Evolutionary conservation across 2,888 invertebrate species (phyloP), one percentile per base, ranked within the genome.

Genomic region (Heliconius aoede): DNA sequence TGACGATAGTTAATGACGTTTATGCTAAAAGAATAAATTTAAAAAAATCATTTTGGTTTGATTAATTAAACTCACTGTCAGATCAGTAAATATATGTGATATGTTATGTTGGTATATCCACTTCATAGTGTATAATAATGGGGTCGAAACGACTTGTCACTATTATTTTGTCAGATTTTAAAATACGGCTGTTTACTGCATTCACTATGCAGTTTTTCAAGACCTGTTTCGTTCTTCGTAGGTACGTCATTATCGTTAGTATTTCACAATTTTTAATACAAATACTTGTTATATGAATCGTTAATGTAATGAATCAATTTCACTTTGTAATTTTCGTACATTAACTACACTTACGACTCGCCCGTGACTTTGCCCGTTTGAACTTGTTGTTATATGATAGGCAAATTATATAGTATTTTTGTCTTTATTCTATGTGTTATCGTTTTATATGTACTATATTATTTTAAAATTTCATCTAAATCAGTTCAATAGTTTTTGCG

Each of bases 191-290:
- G n/a, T 64, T 28, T n/a, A n/a, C n/a, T n/a, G 21, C 32, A 32
- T 21, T 24, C 21, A 46, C n/a, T n/a, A 46, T n/a, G 32, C 11
- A 30, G 62, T n/a, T 65, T 62, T 62, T 24, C 8, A 36, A 64
- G 32, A 36, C 24, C 36, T 36, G 24, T 65, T 36, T 65, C 24
- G 40, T 40, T 65, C n/a, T n/a, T n/a, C n/a, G 40, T 24, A n/a
- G 51, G n/a, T 55, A 40, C 24, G 24, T 65, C 32, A 36, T 64
- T 64, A 32, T 24, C n/a, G 32, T 64, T 64, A n/a, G 64, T 64
- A 24, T 32, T 36, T 36, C 32, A 64, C 24, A 1, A 21, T n/a
- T 32, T 1, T 32, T 28, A 15, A 60, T 18, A 15, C 15, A 15
- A 26, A 4, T 26, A 0, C 1, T 18, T 60, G 13, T 60, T 26